phyloP scores from a whole-genome alignment of 2,113 vertebrate genomes.

The Balaeniceps rex region DNA sequence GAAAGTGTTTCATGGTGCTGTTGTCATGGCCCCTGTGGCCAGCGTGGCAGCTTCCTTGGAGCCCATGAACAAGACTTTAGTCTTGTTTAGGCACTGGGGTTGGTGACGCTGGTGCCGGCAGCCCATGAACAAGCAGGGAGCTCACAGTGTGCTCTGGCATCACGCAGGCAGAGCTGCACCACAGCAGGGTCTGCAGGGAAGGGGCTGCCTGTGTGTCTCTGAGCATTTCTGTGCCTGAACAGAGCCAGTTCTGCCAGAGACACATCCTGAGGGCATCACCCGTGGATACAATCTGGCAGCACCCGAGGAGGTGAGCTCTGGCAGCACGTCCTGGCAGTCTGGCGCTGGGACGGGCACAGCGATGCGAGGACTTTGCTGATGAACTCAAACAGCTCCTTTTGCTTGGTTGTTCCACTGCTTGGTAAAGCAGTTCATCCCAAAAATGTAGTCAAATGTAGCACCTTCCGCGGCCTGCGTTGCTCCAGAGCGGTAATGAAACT shows the following conservation, averaged over 20 bases:
- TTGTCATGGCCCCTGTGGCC: accelerated
- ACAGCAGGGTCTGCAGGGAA: accelerated
- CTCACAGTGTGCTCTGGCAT: accelerated
- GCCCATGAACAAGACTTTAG: accelerated
- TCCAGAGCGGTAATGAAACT: accelerated
- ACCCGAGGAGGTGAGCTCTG: not conserved
- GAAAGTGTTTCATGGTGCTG: accelerated
- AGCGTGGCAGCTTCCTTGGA: accelerated
- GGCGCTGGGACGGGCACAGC: accelerated
- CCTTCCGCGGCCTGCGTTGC: not conserved
- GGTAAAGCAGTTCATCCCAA: not conserved
- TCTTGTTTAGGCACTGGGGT: accelerated
- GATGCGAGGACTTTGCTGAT: accelerated
- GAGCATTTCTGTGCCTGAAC: not conserved
- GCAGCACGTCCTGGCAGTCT: not conserved
- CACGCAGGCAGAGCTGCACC: not conserved
- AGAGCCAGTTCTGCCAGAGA: not conserved
- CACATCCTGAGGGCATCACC: not conserved
- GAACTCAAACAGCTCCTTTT: not conserved
- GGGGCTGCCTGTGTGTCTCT: not conserved
- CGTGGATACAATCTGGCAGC: not conserved
- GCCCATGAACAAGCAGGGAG: accelerated
- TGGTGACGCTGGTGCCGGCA: not conserved
- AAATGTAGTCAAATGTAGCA: too few species aligned
- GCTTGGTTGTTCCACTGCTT: accelerated